phyloP scores from a whole-genome alignment of 2,113 vertebrate genomes.

The Phyllostomus hastatus region DNA sequence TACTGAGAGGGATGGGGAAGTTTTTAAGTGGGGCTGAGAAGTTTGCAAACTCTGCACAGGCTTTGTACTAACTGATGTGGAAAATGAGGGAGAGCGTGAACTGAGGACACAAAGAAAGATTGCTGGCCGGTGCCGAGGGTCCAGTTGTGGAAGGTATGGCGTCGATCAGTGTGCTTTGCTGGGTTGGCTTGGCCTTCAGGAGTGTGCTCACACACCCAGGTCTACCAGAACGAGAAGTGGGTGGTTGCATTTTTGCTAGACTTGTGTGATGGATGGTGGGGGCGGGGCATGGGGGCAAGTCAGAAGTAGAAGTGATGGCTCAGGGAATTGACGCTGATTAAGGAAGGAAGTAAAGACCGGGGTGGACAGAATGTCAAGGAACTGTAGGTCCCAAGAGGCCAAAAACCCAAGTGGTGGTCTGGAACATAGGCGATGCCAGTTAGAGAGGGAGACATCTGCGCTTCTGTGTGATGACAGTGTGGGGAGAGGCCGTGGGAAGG shows the following conservation, averaged over 20 bases:
- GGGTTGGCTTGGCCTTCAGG: not conserved
- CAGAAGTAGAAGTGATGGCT: not conserved
- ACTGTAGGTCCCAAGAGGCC: not conserved
- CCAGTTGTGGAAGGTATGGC: not conserved
- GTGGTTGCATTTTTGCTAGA: not conserved
- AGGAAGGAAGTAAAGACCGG: not conserved
- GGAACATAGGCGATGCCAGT: not conserved
- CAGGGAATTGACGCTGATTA: not conserved
- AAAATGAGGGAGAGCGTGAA: not conserved
- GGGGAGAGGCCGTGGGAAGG: not conserved
- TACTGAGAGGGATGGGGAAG: not conserved
- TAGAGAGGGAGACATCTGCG: not conserved
- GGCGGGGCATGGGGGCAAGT: not conserved
- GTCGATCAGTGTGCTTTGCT: not conserved
- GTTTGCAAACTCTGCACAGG: not conserved
- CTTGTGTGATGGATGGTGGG: not conserved
- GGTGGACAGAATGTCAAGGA: not conserved
- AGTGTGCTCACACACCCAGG: not conserved
- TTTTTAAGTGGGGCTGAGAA: not conserved
- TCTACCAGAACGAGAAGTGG: not conserved
- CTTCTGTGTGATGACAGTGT: not conserved
- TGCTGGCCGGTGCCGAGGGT: not conserved
- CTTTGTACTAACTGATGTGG: not conserved
- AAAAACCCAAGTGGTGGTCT: not conserved
- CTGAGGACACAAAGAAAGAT: not conserved